Evolutionary conservation across 2,888 invertebrate species (phyloP), one percentile per base, ranked within the genome.

Genomic region (Hipparchia semele): DNA sequence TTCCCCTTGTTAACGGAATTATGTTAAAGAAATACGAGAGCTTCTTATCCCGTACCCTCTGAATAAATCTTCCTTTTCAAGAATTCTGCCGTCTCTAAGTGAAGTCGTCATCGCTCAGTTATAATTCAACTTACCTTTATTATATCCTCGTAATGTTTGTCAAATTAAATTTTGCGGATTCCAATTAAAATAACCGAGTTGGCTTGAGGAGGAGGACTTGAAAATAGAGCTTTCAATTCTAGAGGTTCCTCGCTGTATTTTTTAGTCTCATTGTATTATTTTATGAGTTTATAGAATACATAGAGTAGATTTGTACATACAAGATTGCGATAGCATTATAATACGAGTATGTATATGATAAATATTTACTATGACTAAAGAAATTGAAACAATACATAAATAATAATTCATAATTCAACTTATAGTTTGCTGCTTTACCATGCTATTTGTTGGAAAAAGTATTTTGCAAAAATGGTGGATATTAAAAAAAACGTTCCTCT

Each of bases 21-120:
- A 90, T 88, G 86, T 89, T 88, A 87, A 87, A 86, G 87, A 87
- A 87, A 87, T 86, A 87, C 84, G 87, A 86, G 86, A 83, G 82
- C 83, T 84, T 84, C 86, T 85, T 83, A 83, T 81, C 83, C 80
- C 78, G 80, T 84, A 87, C 89, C 91, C 91, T 87, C 87, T 83
- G 84, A 86, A 90, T 87, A 91, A 88, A 90, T 89, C 87, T 87
- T 84, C 80, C 84, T 84, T 86, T 87, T 82, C 83, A 85, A 83
- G 82, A 79, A 86, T 78, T 75, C 77, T 74, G 68, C 71, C 72
- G 72, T 70, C 70, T 72, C 74, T 73, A 75, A 78, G 77, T 73
- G 75, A 70, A 76, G 69, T 74, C 78, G 73, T 78, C 79, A 78
- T 76, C 77, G 76, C 74, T 51, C 62, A 71, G 75, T 77, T 76